These are phyloP conservation scores for Merops nubicus DNA, from an alignment of 2,113 vertebrate species.

Conservation along the genomic window DNA sequence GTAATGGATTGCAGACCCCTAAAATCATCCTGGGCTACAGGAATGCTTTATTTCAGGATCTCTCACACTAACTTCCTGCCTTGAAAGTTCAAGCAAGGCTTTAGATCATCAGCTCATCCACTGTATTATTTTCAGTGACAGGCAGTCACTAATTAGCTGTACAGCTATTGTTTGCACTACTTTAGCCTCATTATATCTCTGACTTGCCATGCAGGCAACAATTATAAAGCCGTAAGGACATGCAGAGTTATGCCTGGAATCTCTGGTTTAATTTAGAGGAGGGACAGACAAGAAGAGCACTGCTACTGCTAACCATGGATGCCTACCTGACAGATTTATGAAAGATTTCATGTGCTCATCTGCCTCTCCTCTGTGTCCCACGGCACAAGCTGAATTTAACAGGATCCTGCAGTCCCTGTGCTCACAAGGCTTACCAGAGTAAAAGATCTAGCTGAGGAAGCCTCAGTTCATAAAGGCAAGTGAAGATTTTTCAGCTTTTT, in stretches of 20 bases:
- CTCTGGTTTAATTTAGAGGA: conserved; percentile 25
- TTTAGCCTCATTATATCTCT: conserved; percentile 39
- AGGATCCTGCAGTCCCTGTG: not conserved
- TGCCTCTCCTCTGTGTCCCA: not conserved
- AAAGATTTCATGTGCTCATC: not conserved
- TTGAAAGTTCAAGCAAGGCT: not conserved
- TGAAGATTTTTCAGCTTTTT: not conserved
- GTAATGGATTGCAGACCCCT: not conserved
- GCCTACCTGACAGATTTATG: conserved; percentile 11
- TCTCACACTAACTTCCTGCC: not conserved
- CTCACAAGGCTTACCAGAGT: not conserved
- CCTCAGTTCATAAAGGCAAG: not conserved
- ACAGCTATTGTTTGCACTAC: not conserved
- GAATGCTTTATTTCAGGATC: not conserved
- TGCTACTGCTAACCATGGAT: not conserved
- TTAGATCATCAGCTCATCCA: not conserved
- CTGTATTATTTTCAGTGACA: conserved; percentile 21
- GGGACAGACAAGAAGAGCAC: not conserved
- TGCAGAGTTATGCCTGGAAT: conserved; percentile 39
- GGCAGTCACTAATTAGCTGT: conserved; percentile 25
- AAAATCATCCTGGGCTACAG: not conserved
- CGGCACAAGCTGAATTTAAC: not conserved
- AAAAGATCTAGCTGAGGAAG: not conserved
- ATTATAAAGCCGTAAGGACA: not conserved
- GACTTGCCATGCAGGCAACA: not conserved